These are phyloP conservation scores for Tribolium castaneum DNA, from an alignment of 1,140 invertebrate species.

Conservation along the genomic window DNA sequence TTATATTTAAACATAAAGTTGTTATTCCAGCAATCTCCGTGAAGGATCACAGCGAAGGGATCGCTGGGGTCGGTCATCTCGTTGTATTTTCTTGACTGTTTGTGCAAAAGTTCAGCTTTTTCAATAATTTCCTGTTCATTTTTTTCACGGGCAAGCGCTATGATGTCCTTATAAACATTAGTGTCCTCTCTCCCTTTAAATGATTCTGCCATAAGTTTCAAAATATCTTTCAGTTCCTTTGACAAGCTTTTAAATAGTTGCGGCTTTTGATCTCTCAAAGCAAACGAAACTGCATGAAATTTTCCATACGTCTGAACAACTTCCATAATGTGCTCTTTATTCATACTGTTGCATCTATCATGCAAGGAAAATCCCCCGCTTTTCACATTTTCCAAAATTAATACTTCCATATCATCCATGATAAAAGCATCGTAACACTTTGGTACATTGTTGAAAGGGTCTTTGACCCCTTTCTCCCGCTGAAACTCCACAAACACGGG, in stretches of 20 bases:
- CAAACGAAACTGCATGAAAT: conserved; percentile 60
- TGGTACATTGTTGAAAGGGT: not conserved
- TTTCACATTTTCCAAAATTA: conserved; percentile 68
- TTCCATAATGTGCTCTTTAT: conserved; percentile 62
- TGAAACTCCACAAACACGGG: not conserved
- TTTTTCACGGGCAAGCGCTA: conserved; percentile 65
- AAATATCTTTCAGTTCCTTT: not conserved
- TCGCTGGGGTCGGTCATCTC: conserved; percentile 29
- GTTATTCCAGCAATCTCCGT: conserved; percentile 69
- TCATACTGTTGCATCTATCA: conserved; percentile 63
- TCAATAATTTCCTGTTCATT: conserved; percentile 53
- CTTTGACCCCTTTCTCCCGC: not conserved
- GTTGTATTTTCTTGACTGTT: not conserved
- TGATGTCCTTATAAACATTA: conserved; percentile 63
- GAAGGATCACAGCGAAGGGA: conserved; percentile 68
- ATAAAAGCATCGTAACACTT: conserved; percentile 36
- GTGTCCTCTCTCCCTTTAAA: not conserved
- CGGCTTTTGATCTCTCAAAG: conserved; percentile 62
- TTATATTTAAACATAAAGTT: conserved; percentile 65
- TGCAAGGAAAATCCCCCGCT: conserved; percentile 62
- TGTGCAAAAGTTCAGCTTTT: not conserved
- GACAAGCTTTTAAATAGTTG: conserved; percentile 46
- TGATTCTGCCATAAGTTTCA: conserved; percentile 21
- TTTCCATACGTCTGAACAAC: conserved; percentile 66
- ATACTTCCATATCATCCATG: conserved; percentile 63